phyloP scores from a whole-genome alignment of 2,888 invertebrate genomes.

The Ophraella communa region DNA sequence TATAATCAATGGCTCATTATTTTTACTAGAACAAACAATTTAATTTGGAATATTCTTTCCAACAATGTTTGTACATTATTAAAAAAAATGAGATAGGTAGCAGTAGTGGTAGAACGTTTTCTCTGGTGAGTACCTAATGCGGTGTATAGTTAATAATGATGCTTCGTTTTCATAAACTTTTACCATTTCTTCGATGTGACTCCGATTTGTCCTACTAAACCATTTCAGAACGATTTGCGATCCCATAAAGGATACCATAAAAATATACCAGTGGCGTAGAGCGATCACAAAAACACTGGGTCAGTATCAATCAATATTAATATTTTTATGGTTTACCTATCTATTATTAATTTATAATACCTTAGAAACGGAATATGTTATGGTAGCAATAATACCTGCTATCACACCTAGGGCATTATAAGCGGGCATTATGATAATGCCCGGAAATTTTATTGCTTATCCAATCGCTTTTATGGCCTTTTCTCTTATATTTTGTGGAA shows the following conservation, averaged over 20 bases:
- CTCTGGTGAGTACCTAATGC: constrained; percentile 23
- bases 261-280: neutral
- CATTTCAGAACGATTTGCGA: neutral
- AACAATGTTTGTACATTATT: no score
- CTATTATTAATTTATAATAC: no score
- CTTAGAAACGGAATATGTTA: no score
- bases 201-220: constrained; percentile 20
- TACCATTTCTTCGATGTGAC: constrained; percentile 15
- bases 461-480: no score
- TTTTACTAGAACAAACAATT: neutral
- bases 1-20: no score
- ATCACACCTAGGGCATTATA: no score
- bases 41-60: no score
- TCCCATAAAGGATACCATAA: constrained; percentile 10
- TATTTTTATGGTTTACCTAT: no score
- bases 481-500: no score
- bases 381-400: no score
- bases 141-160: constrained; percentile 13
- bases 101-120: constrained; percentile 31
- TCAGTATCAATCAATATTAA: neutral
- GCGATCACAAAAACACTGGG: neutral
- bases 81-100: neutral
- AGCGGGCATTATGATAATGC: no score
- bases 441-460: no score
- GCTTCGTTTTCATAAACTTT: constrained; percentile 25